Evolutionary conservation across 2,113 vertebrate species (phyloP), one percentile per base, ranked within the genome.

Genomic region (Hemiscyllium ocellatum): DNA sequence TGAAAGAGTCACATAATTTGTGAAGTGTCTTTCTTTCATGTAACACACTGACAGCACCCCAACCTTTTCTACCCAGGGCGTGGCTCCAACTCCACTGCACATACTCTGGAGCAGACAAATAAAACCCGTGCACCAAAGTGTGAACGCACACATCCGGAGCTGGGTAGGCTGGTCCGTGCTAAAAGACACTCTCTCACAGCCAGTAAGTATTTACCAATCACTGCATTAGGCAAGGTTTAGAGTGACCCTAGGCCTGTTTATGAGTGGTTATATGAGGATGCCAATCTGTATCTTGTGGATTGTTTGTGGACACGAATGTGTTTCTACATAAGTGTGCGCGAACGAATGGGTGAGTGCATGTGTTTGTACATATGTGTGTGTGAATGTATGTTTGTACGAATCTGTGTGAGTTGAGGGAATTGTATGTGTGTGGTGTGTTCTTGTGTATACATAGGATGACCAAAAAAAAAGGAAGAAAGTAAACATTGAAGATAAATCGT

Each of bases 21-120:
- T 68, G 33, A 95, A 22, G 42, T 5, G 69, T 95, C 94, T 95
- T 95, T 95, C 93, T 70, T 95, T 95, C 94, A 95, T 95, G 69
- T 76, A 95, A 95, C 26, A 72, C 94, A 95, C 94, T 95, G 94
- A 95, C 94, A 95, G 94, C 94, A 95, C 94, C 94, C 94, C 94
- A 95, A 42, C 94, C 94, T 95, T 95, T 95, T 95, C 94, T 95
- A 95, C 94, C 94, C 69, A 95, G 94, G 94, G 94, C 94, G 69
- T 95, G 94, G 68, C 94, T 95, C 94, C 68, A 95, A 95, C 94
- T 76, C 42, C 69, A 72, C 94, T 70, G 69, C 69, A 95, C 47
- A 95, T 72, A 72, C 47, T 72, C 94, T 95, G 94, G 94, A 95
- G 94, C 94, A 95, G 94, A 95, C 42, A 72, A 95, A 72, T 95